Percentiles rank a stretch among this genome's conserved stretches.
phyloP scores from a whole-genome alignment of 2,888 invertebrate genomes.

The Acholoe squamosa region DNA sequence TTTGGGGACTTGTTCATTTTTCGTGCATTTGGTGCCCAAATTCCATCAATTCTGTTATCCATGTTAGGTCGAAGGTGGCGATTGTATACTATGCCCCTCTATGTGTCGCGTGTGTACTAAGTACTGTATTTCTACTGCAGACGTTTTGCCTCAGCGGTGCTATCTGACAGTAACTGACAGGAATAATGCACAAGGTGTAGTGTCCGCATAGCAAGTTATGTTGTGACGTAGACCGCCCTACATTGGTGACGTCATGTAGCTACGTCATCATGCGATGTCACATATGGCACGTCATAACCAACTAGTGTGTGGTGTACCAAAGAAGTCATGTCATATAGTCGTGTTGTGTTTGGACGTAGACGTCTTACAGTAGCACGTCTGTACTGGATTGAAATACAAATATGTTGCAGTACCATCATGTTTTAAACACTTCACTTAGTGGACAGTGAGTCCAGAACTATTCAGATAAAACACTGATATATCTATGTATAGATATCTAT shows the following conservation, averaged over 20 bases:
- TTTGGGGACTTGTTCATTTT: neutral
- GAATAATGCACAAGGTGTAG: slow-evolving; percentile 23
- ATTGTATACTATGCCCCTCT: neutral
- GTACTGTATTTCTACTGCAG: slow-evolving; percentile 11
- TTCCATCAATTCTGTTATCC: neutral
- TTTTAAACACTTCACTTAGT: neutral
- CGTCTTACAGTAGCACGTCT: neutral
- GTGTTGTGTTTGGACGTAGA: neutral
- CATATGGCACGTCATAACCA: neutral
- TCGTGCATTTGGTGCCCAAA: neutral
- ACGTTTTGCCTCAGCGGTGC: slow-evolving; percentile 12
- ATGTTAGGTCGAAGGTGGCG: slow-evolving; percentile 38
- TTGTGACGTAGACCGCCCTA: neutral
- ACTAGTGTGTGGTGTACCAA: slow-evolving; percentile 9
- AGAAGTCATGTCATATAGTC: neutral
- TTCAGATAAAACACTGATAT: neutral
- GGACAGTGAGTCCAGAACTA: neutral
- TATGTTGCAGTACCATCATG: neutral
- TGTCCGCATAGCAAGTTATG: neutral
- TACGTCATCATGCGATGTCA: neutral
- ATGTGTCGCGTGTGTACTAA: neutral
- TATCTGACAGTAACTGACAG: slow-evolving; percentile 1
- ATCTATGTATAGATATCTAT: neutral
- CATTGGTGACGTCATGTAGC: neutral
- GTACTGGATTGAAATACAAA: neutral